Evolutionary conservation across 2,888 invertebrate species (phyloP).

Genomic region (Drosophila algonquin): DNA sequence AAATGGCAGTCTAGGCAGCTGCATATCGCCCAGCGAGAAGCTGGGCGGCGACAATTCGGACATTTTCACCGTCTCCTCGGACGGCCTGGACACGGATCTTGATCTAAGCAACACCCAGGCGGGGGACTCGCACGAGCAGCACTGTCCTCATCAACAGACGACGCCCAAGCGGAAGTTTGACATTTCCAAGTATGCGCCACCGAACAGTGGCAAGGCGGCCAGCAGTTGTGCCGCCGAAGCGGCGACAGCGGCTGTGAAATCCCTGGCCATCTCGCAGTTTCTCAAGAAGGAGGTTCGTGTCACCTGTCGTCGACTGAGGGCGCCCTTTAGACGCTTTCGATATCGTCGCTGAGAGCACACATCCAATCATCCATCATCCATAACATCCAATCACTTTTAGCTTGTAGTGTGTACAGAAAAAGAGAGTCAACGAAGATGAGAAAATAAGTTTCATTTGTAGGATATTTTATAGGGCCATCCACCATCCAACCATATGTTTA

Average conservation of each 20-base stretch:
- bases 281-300: conserved; percentile 83
- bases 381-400: conserved; percentile 40
- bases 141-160: conserved; percentile 55
- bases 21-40: conserved; percentile 83
- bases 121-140: conserved; percentile 65
- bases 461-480: conserved; percentile 46
- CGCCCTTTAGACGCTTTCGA: conserved; percentile 82
- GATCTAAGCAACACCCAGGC: conserved; percentile 82
- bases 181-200: conserved; percentile 78
- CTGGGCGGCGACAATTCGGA: conserved; percentile 83
- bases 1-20: conserved; percentile 82
- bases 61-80: conserved; percentile 83
- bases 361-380: conserved; percentile 13
- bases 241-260: conserved; percentile 80
- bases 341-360: conserved; percentile 79
- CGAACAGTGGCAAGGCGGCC: conserved; percentile 69
- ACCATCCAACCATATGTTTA: conserved; percentile 5
- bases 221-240: conserved; percentile 77
- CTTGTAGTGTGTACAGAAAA: conserved; percentile 39
- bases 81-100: conserved; percentile 83
- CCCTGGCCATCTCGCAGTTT: conserved; percentile 81
- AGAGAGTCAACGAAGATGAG: conserved; percentile 9
- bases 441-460: conserved; percentile 40
- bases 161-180: conserved; percentile 80
- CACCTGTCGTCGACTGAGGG: conserved; percentile 79